Evolutionary conservation across 1,140 invertebrate species (phyloP).

Genomic region (Holotrichia oblita): DNA sequence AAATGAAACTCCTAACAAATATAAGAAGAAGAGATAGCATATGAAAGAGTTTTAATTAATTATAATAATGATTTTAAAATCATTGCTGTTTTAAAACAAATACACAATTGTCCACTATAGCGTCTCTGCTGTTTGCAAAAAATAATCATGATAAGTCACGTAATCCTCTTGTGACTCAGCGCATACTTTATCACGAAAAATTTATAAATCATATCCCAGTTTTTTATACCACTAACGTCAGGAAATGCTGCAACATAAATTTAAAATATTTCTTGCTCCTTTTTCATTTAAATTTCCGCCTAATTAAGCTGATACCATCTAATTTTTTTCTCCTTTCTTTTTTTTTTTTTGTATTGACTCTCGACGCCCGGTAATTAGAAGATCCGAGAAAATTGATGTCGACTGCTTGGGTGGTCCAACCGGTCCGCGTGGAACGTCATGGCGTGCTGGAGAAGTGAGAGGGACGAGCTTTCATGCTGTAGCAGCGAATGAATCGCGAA

Average conservation of each 20-base stretch:
- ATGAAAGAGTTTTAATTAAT: too few relatives aligned
- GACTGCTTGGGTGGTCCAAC: conserved; percentile 19
- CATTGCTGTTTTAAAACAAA: too few relatives aligned
- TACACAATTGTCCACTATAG: too few relatives aligned
- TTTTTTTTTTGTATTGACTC: neutral
- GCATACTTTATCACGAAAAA: neutral
- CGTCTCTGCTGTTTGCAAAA: too few relatives aligned
- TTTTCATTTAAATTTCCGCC: conserved; percentile 23
- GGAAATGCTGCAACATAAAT: neutral
- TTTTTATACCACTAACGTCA: neutral
- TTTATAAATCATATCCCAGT: neutral
- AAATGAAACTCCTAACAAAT: too few relatives aligned
- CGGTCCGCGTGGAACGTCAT: conserved; percentile 7
- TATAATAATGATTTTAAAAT: too few relatives aligned
- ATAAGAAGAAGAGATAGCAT: too few relatives aligned
- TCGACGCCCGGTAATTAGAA: conserved; percentile 19
- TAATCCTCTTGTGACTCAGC: neutral
- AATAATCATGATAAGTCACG: too few relatives aligned
- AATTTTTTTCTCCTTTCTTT: neutral
- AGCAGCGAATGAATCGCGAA: conserved; percentile 17
- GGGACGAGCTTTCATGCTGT: neutral
- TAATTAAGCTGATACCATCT: neutral
- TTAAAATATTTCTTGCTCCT: neutral
- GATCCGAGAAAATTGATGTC: conserved; percentile 36
- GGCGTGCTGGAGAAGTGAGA: neutral